Percentiles rank a stretch among this genome's conserved stretches.
Conservation (phyloP, 1,140 invertebrate species). For the Aphaenogaster floridana region DNA sequence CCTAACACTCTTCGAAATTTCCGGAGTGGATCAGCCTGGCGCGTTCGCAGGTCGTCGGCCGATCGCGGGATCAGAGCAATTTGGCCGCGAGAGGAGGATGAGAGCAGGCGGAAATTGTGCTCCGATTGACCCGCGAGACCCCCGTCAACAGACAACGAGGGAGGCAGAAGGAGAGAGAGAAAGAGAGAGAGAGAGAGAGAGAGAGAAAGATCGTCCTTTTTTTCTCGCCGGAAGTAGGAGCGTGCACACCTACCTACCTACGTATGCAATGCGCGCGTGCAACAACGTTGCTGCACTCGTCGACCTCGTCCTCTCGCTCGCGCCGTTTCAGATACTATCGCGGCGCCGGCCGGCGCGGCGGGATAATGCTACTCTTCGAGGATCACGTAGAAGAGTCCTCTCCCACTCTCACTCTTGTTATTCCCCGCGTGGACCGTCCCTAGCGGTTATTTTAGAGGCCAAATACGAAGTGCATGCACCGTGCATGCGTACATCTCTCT, state of each 20-base stretch:
- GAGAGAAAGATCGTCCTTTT: slow-evolving; percentile 13
- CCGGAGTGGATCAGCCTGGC: slow-evolving; percentile 1
- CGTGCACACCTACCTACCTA: slow-evolving; percentile 56
- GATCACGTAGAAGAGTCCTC: slow-evolving; percentile 55
- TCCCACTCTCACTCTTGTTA: slow-evolving; percentile 53
- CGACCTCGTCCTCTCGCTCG: slow-evolving; percentile 56
- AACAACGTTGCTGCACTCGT: slow-evolving; percentile 38
- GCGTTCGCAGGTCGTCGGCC: slow-evolving; percentile 45
- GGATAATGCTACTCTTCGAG: slow-evolving; percentile 62
- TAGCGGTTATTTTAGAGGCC: slow-evolving; percentile 49
- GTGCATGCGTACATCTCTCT: background rate
- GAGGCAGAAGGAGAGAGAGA: background rate
- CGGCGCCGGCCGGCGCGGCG: slow-evolving; percentile 37
- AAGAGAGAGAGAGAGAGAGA: background rate
- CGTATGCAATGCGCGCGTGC: slow-evolving; percentile 42
- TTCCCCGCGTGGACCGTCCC: slow-evolving; percentile 31
- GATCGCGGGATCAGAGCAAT: slow-evolving; percentile 51
- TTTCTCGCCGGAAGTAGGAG: slow-evolving; percentile 60
- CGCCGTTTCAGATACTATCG: slow-evolving; percentile 61
- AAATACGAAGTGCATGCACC: slow-evolving; percentile 38
- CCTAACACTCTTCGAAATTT: slow-evolving; percentile 25
- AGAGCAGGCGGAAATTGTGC: slow-evolving; percentile 65
- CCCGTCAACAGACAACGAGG: slow-evolving; percentile 28
- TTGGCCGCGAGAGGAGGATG: slow-evolving; percentile 53
- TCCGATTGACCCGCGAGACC: slow-evolving; percentile 59